Evolutionary conservation across 2,113 vertebrate genomes (phyloP).

Genomic region (Phrynosoma blainvillii): DNA sequence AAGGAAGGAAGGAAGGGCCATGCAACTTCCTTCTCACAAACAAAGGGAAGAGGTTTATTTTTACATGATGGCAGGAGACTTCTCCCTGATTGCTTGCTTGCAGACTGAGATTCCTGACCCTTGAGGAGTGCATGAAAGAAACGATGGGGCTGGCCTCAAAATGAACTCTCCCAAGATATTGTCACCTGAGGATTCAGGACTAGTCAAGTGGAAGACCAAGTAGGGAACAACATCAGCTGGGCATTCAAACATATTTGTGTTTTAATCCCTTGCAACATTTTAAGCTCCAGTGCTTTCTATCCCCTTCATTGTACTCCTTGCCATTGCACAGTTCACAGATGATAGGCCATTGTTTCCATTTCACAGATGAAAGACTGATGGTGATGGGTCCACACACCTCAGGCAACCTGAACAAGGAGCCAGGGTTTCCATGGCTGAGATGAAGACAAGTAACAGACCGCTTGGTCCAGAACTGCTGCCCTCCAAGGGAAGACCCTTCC

Average conservation of each 20-base stretch:
- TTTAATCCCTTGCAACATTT: neutral
- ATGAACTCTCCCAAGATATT: neutral
- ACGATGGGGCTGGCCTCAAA: neutral
- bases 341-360: too few species aligned
- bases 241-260: neutral
- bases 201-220: neutral
- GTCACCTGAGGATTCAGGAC: neutral
- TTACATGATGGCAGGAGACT: neutral
- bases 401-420: too few species aligned
- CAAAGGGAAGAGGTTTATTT: neutral
- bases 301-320: neutral
- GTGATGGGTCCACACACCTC: neutral
- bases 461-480: too few species aligned
- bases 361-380: neutral
- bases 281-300: neutral
- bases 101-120: fast-evolving
- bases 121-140: neutral
- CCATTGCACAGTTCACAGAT: too few species aligned
- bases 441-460: too few species aligned
- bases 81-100: neutral
- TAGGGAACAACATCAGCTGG: fast-evolving
- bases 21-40: neutral
- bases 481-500: too few species aligned
- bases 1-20: too few species aligned
- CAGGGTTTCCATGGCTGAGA: too few species aligned